Conservation (phyloP, 1,140 invertebrate species). For the Rhopalosiphum padi region DNA sequence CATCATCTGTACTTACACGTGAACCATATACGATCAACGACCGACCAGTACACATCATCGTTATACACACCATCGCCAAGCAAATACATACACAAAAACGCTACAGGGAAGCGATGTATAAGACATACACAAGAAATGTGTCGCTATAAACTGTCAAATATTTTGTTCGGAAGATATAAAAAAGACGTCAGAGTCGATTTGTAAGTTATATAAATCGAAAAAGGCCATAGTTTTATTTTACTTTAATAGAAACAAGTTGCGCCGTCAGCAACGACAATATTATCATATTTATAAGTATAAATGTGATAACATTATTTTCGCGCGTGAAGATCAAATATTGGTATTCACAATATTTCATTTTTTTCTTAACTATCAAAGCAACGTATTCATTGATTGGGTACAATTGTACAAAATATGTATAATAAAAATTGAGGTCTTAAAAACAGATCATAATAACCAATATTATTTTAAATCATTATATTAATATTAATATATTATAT, state of each 20-base stretch:
- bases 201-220: neutral
- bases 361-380: neutral
- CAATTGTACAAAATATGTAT: neutral
- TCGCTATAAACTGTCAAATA: conserved; percentile 20
- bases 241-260: neutral
- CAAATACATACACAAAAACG: neutral
- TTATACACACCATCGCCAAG: neutral
- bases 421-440: neutral
- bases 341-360: neutral
- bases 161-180: neutral
- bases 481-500: neutral
- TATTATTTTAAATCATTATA: conserved; percentile 2
- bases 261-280: neutral
- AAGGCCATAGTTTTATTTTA: neutral
- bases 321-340: neutral
- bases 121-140: neutral
- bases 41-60: neutral
- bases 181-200: neutral
- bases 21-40: neutral
- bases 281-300: neutral
- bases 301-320: neutral
- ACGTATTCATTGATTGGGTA: neutral
- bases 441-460: conserved; percentile 1
- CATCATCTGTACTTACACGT: neutral
- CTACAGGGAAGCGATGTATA: neutral